These are phyloP conservation scores for Oryzias sinensis DNA, from an alignment of 2,797 vertebrate genomes.

Conservation along the genomic window DNA sequence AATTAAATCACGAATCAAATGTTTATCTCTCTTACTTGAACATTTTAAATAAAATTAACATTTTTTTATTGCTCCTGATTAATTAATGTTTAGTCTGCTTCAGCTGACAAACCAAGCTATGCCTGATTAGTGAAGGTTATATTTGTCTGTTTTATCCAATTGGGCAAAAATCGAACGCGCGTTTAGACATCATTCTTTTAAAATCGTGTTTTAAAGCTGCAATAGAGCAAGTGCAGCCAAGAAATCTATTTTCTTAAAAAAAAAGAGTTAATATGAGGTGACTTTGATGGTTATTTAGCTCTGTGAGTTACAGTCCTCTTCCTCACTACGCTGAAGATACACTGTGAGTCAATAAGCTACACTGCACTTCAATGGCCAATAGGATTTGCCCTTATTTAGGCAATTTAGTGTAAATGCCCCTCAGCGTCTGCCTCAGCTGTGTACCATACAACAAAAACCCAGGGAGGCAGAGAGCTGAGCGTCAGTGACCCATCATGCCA, in stretches of 20 bases:
- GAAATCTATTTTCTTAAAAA: conserved; percentile 11
- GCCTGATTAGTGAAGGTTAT: conserved; percentile 11
- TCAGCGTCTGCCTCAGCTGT: conserved; percentile 76
- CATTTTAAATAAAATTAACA: background rate
- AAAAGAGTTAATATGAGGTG: conserved; percentile 34
- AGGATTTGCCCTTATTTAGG: conserved; percentile 71
- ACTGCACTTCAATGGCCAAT: conserved; percentile 58
- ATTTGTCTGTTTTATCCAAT: conserved; percentile 13
- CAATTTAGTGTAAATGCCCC: conserved; percentile 72
- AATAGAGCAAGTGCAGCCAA: conserved; percentile 2
- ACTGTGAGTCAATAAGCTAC: conserved; percentile 54
- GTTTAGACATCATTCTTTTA: conserved; percentile 16
- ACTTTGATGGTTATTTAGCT: conserved; percentile 30
- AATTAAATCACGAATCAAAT: background rate
- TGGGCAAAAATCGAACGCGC: conserved; percentile 14
- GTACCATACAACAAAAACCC: conserved; percentile 66
- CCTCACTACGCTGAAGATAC: conserved; percentile 51
- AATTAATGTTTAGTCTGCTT: background rate
- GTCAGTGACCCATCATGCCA: conserved; percentile 68
- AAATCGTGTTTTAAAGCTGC: conserved; percentile 8
- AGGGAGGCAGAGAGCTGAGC: conserved; percentile 52
- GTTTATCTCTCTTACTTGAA: background rate
- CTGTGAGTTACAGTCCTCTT: conserved; percentile 38
- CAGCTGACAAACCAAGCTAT: conserved; percentile 8
- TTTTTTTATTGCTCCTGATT: background rate